Percentiles rank a stretch among this genome's conserved stretches.
phyloP scores from a whole-genome alignment of 2,113 vertebrate genomes.

The Larimichthys polyactis region DNA sequence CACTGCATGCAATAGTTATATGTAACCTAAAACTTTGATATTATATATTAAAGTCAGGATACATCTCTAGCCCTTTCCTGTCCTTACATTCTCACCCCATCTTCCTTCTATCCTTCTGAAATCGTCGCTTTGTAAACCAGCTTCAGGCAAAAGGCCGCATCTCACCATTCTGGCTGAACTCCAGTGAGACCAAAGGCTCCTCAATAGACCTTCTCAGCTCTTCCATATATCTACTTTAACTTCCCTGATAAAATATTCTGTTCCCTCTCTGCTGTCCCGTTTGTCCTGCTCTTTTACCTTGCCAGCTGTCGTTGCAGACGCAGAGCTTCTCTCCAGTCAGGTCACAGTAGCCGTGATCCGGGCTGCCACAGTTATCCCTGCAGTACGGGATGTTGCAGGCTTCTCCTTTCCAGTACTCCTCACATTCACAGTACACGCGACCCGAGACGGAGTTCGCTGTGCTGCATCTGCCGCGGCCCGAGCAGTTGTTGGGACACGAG shows the following conservation, averaged over 20 bases:
- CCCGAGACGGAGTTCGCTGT: constrained; percentile 86
- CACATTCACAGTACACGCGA: constrained; percentile 93
- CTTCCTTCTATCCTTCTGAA: background rate
- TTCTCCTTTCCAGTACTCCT: constrained; percentile 96
- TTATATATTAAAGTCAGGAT: background rate
- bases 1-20: background rate
- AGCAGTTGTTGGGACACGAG: constrained; percentile 97
- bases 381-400: constrained; percentile 95
- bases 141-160: background rate
- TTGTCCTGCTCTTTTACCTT: constrained; percentile 84
- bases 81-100: background rate
- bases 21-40: background rate
- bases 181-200: background rate
- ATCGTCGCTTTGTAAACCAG: background rate
- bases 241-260: background rate
- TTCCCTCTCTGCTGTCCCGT: background rate
- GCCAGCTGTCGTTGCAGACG: constrained; percentile 97
- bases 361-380: constrained; percentile 93
- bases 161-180: no score
- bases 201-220: background rate
- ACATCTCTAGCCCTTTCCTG: background rate
- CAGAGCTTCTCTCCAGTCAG: constrained; percentile 94
- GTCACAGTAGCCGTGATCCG: constrained; percentile 94
- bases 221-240: background rate
- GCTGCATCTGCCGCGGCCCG: constrained; percentile 92